Evolutionary conservation across 2,797 vertebrate genomes (phyloP), one percentile per base, ranked within the genome.

Genomic region (Chiroxiphia lanceolata): DNA sequence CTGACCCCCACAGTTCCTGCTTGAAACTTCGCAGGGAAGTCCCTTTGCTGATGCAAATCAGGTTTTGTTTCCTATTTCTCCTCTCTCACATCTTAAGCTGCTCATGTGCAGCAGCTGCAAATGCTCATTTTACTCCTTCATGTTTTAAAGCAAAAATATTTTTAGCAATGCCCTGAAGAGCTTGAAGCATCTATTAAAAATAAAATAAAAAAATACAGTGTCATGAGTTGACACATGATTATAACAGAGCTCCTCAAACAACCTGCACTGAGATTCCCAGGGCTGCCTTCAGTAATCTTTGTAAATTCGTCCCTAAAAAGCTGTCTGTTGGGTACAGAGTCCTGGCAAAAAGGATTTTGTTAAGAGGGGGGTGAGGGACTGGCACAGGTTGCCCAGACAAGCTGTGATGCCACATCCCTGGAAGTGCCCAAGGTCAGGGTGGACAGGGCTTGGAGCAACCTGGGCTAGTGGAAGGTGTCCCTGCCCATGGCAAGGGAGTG

Each of bases 31-130:
- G 74, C 54, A 65, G 83, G 93, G 80, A 90, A 87, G 94, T 96
- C 84, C 82, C 85, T 89, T 74, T 74, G 89, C 83, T 74, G 80
- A 76, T 88, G 86, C 83, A 93, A 83, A 90, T 79, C 67, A 53
- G 42, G 67, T 83, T 91, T 94, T 72, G 45, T 74, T 96, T 91
- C 83, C 89, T 16, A 22, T 72, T 83, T 94, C 89, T 85, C 54
- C 54, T 61, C 1, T 60, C 65, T 89, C 68, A 13, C 65, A 71
- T 59, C 67, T 59, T 57, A 23, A 80, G 65, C 67, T 71, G 82
- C 33, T 82, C 48, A 13, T 0, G 1, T 18, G 45, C 59, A 79
- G 74, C 88, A 90, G 87, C 87, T 94, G 92, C 92, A 91, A 87
- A 60, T 5, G 3, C 15, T 68, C 48, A 5, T 79, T 76, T 61